These are phyloP conservation scores for Sceliomorpha sp. DNA, from an alignment of 2,888 invertebrate species.

Conservation along the genomic window DNA sequence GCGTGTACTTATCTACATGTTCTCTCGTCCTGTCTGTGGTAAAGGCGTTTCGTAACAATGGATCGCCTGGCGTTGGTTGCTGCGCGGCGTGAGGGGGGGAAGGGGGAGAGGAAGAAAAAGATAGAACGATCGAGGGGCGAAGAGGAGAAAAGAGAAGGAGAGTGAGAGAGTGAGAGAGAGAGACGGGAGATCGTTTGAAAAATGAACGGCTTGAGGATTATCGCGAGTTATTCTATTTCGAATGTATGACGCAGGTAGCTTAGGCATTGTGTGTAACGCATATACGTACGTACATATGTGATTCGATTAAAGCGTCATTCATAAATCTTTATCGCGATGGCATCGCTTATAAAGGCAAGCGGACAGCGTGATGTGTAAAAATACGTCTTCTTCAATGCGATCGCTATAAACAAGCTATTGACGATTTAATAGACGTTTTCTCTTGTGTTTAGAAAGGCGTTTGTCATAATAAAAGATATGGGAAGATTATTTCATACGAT, in stretches of 20 bases:
- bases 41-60: constrained; percentile 43
- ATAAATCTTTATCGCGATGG: constrained; percentile 43
- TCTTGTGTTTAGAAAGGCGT: too few relatives aligned
- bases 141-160: constrained; percentile 1
- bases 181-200: constrained; percentile 38
- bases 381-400: constrained; percentile 9
- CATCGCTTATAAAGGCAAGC: constrained; percentile 14
- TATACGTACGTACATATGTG: constrained; percentile 6
- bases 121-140: too few relatives aligned
- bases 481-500: too few relatives aligned
- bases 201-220: constrained; percentile 40
- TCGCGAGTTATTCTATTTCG: constrained; percentile 28
- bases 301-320: constrained; percentile 42
- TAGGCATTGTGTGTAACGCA: constrained; percentile 18
- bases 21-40: constrained; percentile 37
- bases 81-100: too few relatives aligned
- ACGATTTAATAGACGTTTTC: too few relatives aligned
- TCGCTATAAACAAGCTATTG: too few relatives aligned
- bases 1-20: constrained; percentile 43
- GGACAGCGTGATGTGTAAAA: constrained; percentile 33
- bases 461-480: too few relatives aligned
- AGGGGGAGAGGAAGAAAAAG: constrained; percentile 11
- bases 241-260: constrained; percentile 14
- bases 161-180: constrained; percentile 8
- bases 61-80: constrained; percentile 21